phyloP scores from a whole-genome alignment of 2,113 vertebrate species.

The Semicossyphus pulcher region DNA sequence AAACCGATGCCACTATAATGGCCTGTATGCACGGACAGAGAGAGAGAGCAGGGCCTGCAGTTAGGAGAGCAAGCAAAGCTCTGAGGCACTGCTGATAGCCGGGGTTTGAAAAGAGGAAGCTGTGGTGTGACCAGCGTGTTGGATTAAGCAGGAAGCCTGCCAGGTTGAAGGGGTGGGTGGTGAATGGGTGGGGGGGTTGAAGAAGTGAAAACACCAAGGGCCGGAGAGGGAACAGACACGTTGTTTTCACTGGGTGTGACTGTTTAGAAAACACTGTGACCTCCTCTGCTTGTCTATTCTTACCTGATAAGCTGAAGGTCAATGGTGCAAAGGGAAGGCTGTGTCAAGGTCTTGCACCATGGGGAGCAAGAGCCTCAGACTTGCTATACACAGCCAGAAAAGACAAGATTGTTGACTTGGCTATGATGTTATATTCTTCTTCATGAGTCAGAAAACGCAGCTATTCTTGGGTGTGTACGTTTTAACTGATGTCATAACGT shows the following conservation, averaged over 20 bases:
- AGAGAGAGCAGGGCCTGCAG: neutral
- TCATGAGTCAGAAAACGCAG: too few species aligned
- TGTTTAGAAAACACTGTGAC: slow-evolving; percentile 58
- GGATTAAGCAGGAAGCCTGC: slow-evolving; percentile 13
- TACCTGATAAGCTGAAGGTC: slow-evolving; percentile 56
- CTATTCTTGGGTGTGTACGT: neutral
- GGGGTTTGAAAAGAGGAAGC: slow-evolving; percentile 17
- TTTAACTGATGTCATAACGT: neutral
- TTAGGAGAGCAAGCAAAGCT: neutral
- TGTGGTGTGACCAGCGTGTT: neutral
- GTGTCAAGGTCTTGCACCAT: too few species aligned
- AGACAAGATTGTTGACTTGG: neutral
- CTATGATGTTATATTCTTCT: neutral
- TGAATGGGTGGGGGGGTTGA: neutral
- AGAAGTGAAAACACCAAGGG: slow-evolving; percentile 26
- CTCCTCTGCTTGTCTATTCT: slow-evolving; percentile 37
- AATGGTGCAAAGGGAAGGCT: slow-evolving; percentile 25
- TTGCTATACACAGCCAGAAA: neutral
- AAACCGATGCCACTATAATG: slow-evolving; percentile 49
- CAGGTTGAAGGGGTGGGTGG: slow-evolving; percentile 1
- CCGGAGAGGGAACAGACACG: slow-evolving; percentile 3
- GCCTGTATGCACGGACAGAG: neutral
- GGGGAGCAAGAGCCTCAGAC: too few species aligned
- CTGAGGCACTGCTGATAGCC: neutral
- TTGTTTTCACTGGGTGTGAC: slow-evolving; percentile 37